phyloP scores from a whole-genome alignment of 2,113 vertebrate genomes.

The Ibidorhyncha struthersii region DNA sequence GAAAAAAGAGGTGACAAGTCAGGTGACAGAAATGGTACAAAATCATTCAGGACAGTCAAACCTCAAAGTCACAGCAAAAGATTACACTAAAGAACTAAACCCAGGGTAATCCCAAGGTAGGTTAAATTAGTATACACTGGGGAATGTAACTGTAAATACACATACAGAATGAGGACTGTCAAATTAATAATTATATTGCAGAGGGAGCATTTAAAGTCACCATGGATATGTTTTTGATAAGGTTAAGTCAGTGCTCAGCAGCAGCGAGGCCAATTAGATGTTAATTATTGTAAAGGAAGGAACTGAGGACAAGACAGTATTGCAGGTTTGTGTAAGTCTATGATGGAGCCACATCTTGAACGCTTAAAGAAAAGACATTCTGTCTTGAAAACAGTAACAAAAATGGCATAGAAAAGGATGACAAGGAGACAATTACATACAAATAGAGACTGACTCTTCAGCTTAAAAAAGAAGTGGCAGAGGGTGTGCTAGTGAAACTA shows the following conservation, averaged over 20 bases:
- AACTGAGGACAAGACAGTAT: background rate
- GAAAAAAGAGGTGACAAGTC: background rate
- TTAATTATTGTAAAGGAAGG: slow-evolving; percentile 43
- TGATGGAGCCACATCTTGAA: background rate
- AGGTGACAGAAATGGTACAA: background rate
- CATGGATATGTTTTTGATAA: slow-evolving; percentile 30
- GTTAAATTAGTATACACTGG: background rate
- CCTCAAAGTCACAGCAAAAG: slow-evolving; percentile 5
- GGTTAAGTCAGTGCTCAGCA: slow-evolving; percentile 39
- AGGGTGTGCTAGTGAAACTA: background rate
- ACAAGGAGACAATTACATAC: background rate
- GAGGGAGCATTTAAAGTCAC: slow-evolving; percentile 29
- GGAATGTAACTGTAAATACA: slow-evolving; percentile 24
- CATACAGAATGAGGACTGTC: background rate
- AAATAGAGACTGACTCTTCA: background rate
- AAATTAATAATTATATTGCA: slow-evolving; percentile 6
- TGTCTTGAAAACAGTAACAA: background rate
- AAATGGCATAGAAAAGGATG: background rate
- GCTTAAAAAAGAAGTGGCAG: background rate
- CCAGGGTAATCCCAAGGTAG: background rate
- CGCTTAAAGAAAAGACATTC: background rate
- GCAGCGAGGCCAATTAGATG: slow-evolving; percentile 54
- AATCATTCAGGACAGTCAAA: slow-evolving; percentile 29
- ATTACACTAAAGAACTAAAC: background rate
- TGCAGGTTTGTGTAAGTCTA: background rate